Conservation (phyloP, 2,797 vertebrate genomes). For the Geotrypetes seraphini region DNA sequence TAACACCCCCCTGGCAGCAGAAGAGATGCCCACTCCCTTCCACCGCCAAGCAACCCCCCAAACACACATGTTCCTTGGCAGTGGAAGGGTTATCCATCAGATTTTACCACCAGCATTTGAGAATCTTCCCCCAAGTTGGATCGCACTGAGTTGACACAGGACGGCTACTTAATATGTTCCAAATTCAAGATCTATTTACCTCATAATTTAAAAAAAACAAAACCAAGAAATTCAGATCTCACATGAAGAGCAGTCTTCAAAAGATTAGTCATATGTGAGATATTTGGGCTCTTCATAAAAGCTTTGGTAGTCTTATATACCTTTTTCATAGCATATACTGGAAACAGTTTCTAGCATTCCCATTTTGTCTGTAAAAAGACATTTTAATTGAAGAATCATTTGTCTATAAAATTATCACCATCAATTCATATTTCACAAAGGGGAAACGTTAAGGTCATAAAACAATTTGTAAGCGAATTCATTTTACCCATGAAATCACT, state of each 20-base stretch:
- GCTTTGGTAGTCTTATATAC: slow-evolving; percentile 8
- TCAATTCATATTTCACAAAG: slow-evolving; percentile 49
- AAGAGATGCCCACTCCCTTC: too few relatives aligned
- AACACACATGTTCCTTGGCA: too few relatives aligned
- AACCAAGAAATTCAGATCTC: too few relatives aligned
- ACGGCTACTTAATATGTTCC: too few relatives aligned
- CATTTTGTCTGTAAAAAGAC: slow-evolving; percentile 40
- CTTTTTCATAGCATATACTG: slow-evolving; percentile 16
- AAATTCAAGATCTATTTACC: too few relatives aligned
- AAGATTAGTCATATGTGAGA: slow-evolving; percentile 30
- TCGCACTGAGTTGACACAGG: too few relatives aligned
- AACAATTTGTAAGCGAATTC: slow-evolving; percentile 55
- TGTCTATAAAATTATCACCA: slow-evolving; percentile 58
- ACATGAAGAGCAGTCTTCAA: slow-evolving; percentile 17
- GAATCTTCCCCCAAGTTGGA: too few relatives aligned
- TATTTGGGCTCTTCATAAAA: neutral
- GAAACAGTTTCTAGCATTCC: slow-evolving; percentile 39
- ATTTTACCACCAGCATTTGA: too few relatives aligned
- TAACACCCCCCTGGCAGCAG: too few relatives aligned
- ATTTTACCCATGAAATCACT: slow-evolving; percentile 53
- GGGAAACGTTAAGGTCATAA: slow-evolving; percentile 44
- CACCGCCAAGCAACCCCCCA: too few relatives aligned
- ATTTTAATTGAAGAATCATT: slow-evolving; percentile 68
- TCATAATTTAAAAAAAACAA: too few relatives aligned
- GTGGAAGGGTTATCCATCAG: too few relatives aligned